Evolutionary conservation across 2,888 invertebrate species (phyloP), one percentile per base, ranked within the genome.

Genomic region (Bugulina stolonifera): DNA sequence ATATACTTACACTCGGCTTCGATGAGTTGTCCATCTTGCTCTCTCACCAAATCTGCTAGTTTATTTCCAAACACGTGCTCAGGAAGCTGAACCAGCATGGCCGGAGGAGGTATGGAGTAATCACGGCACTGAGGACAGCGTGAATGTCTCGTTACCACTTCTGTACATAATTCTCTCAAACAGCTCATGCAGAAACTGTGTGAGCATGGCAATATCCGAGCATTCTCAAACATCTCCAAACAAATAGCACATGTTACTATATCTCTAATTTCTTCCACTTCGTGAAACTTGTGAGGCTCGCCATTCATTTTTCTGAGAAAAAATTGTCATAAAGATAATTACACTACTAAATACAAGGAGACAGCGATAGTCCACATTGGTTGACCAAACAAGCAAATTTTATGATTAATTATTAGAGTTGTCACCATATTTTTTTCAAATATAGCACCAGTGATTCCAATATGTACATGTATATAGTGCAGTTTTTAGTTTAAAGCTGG

Each of bases 181-280:
- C 64, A 64, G 10, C 22, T 64, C 29, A 64, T 14, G 27, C 64
- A 64, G 32, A 25, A 64, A 64, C 25, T 64, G 32, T 64, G 64
- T 14, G 64, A 64, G 32, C 64, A 64, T 14, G 64, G 10, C 32
- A 64, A 27, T 18, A 64, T 14, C 3, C 32, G 29, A 10, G 64
- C 25, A 25, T 64, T 64, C 64, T 64, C 64, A 32, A 64, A 34
- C 32, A 64, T 1, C 32, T 64, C 64, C 14, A 64, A 27, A 64
- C 64, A 64, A 32, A 64, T 64, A 32, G 64, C 32, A 27, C 64
- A 64, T 22, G 64, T 64, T 14, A 64, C 34, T 3, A 64, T 32
- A 64, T 64, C 64, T 64, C 64, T 25, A 5, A 64, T 32, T n/a
- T 64, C 64, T 34, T 64, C 64, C 5, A 64, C 64, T 34, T 64